phyloP scores from a whole-genome alignment of 2,797 vertebrate species.

The Meriones psammophilus region DNA sequence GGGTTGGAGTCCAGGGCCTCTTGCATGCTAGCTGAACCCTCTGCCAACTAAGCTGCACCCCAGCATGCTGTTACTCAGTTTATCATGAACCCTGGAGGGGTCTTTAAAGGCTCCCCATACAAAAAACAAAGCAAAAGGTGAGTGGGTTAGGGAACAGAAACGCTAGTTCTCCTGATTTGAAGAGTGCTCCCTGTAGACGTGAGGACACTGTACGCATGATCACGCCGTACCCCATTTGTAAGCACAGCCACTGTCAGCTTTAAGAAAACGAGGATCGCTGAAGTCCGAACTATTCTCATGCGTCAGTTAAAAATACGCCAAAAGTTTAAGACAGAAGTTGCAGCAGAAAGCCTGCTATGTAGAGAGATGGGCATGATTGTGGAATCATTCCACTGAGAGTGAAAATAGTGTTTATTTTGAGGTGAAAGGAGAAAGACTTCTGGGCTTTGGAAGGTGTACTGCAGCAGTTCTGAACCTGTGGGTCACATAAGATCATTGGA shows the following conservation, averaged over 20 bases:
- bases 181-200: background rate
- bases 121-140: background rate
- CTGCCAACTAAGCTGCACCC: background rate
- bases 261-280: background rate
- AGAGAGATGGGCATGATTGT: background rate
- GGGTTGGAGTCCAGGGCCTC: background rate
- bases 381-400: background rate
- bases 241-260: background rate
- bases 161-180: background rate
- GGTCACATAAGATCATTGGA: background rate
- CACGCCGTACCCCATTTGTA: background rate
- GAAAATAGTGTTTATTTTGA: background rate
- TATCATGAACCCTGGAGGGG: background rate
- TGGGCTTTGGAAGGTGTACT: background rate
- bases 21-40: background rate
- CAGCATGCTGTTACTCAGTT: background rate
- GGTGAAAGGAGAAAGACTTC: background rate
- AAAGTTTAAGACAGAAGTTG: background rate
- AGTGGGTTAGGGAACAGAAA: background rate
- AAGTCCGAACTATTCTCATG: background rate
- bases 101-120: background rate
- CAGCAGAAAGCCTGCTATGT: background rate
- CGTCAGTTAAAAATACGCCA: slow-evolving; percentile 23
- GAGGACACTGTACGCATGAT: background rate
- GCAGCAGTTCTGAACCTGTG: background rate